Evolutionary conservation across 2,113 vertebrate species (phyloP), one percentile per base, ranked within the genome.

Genomic region (Labeo rohita): DNA sequence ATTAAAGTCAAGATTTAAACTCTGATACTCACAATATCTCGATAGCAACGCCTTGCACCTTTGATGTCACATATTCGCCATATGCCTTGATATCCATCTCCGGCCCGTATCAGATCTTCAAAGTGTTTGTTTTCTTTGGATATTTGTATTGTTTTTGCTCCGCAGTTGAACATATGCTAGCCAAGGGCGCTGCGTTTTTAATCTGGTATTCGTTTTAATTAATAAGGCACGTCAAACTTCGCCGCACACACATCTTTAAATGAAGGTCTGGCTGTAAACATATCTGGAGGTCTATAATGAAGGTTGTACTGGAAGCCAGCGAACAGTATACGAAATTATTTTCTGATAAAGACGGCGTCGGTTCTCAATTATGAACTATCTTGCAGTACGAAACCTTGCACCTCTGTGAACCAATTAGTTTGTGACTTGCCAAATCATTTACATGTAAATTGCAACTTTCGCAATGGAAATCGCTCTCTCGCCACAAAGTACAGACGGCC

Each of bases 171-270:
- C 85, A 80, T 75, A 82, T 81, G 78, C 79, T 81, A 75, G 77
- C 85, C 78, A 34, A 50, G 47, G 66, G 85, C 66, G n/a, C 39
- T 74, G 56, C 65, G 34, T 36, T 82, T 72, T 82, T 81, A 75
- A 81, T 81, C 77, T 86, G 12, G 5, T 65, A 86, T 86, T 82
- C 23, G 68, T 74, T 80, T 86, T 81, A 86, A 86, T 86, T 86
- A 86, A 73, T 47, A 86, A 86, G 52, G 11, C 82, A 23, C 7
- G 82, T 84, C 82, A 73, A 84, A 84, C 82, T 84, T 73, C 50
- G 12, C 82, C 34, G 13, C 65, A 45, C 66, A 56, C 65, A 36
- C 68, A 66, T 63, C 47, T 83, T 75, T 50, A 23, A 65, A 66
- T 8, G 8, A 47, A 81, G 45, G 70, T 50, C 61, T 72, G 10